Conservation (phyloP, 2,113 vertebrate genomes). For the Oncorhynchus tshawytscha region DNA sequence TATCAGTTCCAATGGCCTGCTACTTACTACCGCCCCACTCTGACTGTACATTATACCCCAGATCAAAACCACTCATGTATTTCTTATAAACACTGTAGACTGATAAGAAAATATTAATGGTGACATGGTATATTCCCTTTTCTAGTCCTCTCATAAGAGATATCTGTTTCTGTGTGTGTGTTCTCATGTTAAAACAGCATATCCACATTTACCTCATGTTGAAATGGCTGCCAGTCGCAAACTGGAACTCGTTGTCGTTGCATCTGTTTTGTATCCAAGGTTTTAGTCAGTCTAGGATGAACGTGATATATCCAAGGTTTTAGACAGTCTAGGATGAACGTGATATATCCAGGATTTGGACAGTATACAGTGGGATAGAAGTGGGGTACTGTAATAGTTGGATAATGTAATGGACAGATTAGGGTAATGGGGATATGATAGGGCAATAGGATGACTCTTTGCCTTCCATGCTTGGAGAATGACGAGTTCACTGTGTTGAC, state of each 20-base stretch:
- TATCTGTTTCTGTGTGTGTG: slow-evolving; percentile 31
- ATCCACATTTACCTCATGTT: slow-evolving; percentile 54
- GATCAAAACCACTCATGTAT: slow-evolving; percentile 31
- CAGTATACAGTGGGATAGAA: slow-evolving; percentile 10
- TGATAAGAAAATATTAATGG: slow-evolving; percentile 7
- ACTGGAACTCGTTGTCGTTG: slow-evolving; percentile 23
- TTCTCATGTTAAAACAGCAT: slow-evolving; percentile 16
- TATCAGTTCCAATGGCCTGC: slow-evolving; percentile 16
- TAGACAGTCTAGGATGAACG: slow-evolving; percentile 8
- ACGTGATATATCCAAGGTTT: slow-evolving; percentile 6
- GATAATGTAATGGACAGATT: slow-evolving; percentile 13
- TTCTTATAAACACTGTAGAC: slow-evolving; percentile 30
- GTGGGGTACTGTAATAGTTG: slow-evolving; percentile 11
- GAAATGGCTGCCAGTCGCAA: slow-evolving; percentile 28
- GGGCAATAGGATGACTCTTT: slow-evolving; percentile 32
- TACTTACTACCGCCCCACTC: not conserved
- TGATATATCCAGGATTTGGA: not conserved
- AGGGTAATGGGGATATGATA: slow-evolving; percentile 44
- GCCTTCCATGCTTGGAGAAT: not conserved
- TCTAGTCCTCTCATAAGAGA: slow-evolving; percentile 21
- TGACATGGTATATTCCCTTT: slow-evolving; percentile 22
- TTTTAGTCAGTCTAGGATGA: slow-evolving; percentile 20
- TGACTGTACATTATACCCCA: slow-evolving; percentile 14
- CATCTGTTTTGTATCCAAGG: slow-evolving; percentile 19
- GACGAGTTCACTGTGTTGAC: slow-evolving; percentile 4